Percentiles rank a stretch among this genome's conserved stretches.
phyloP scores from a whole-genome alignment of 2,888 invertebrate genomes.

The Stenchaetothrips biformis region DNA sequence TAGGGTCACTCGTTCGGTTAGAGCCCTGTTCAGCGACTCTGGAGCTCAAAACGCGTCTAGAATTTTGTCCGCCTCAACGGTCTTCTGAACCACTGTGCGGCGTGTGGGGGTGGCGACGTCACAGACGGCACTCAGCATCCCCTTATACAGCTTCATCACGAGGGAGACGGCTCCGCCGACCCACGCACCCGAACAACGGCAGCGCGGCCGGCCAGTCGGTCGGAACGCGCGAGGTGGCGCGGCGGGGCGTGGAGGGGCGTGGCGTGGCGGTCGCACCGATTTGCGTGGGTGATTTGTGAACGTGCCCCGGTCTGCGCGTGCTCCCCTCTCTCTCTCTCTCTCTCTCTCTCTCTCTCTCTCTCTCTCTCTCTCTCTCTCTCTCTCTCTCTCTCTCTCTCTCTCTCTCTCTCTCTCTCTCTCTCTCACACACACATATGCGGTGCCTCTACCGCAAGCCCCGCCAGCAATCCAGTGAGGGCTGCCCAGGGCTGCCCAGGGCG shows the following conservation, averaged over 20 bases:
- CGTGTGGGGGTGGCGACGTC: no score
- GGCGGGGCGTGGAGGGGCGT: neutral
- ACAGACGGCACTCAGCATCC: no score
- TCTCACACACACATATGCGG: neutral
- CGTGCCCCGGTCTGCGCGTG: neutral
- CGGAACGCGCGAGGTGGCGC: no score
- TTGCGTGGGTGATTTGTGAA: constrained; percentile 23
- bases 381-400: neutral
- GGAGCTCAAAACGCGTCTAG: no score
- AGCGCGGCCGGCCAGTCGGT: no score
- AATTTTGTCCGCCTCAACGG: no score
- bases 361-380: neutral
- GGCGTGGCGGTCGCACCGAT: neutral
- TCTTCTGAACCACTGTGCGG: no score
- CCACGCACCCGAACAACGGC: no score
- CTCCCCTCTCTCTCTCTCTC: neutral
- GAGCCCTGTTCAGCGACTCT: no score
- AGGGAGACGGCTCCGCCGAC: no score
- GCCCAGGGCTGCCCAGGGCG: neutral
- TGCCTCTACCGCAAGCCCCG: neutral
- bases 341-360: neutral
- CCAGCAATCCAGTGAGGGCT: neutral
- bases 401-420: neutral
- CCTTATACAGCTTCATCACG: no score
- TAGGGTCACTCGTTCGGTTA: no score